These are phyloP conservation scores for Dryobota labecula DNA, from an alignment of 2,888 invertebrate species.

Conservation along the genomic window DNA sequence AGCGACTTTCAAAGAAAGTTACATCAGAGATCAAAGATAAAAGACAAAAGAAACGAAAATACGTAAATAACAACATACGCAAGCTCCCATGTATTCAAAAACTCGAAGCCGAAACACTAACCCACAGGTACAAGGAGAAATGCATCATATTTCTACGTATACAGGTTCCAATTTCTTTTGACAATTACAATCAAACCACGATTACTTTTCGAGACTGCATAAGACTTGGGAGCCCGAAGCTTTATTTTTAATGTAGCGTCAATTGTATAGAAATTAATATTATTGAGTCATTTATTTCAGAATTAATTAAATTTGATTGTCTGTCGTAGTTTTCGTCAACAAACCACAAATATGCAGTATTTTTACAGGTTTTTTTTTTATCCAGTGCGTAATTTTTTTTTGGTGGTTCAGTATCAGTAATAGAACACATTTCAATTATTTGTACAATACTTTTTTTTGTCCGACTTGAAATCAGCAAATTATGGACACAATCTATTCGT, in stretches of 20 bases:
- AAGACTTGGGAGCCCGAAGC: neutral
- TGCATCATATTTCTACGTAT: slow-evolving; percentile 64
- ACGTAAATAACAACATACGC: slow-evolving; percentile 27
- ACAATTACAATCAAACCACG: slow-evolving; percentile 8
- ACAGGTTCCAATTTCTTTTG: slow-evolving; percentile 54
- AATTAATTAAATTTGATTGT: neutral
- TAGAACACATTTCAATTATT: no score
- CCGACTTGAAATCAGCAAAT: no score
- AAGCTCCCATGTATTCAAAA: slow-evolving; percentile 5
- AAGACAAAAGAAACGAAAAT: neutral
- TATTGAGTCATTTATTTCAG: neutral
- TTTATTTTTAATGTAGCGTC: slow-evolving; percentile 1
- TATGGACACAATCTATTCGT: no score
- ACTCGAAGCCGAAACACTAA: slow-evolving; percentile 59
- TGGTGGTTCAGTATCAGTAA: no score
- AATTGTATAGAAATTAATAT: slow-evolving; percentile 25
- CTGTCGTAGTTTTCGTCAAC: neutral
- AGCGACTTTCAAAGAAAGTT: slow-evolving; percentile 11
- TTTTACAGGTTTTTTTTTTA: neutral
- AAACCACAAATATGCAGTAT: no score
- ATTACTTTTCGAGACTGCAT: neutral
- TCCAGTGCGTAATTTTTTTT: no score
- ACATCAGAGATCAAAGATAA: slow-evolving; percentile 8
- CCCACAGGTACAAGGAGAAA: slow-evolving; percentile 71
- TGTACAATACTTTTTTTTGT: no score